Conservation (phyloP, 2,888 invertebrate genomes). For the Sabatieria punctata region DNA sequence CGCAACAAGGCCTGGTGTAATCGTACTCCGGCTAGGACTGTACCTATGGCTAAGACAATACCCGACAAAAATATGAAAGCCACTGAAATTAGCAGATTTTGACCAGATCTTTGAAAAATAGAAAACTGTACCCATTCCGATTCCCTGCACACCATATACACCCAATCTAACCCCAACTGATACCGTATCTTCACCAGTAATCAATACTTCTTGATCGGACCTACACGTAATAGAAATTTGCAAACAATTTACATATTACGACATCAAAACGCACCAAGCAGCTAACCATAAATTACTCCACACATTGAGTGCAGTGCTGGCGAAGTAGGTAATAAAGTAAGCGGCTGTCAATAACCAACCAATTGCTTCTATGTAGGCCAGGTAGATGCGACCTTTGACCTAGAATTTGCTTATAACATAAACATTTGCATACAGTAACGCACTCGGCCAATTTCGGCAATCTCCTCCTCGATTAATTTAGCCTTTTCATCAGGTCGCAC, state of each 20-base stretch:
- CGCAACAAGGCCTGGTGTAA: slow-evolving; percentile 22
- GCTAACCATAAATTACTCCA: slow-evolving; percentile 26
- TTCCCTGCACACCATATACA: slow-evolving; percentile 37
- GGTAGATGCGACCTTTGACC: slow-evolving; percentile 71
- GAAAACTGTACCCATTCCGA: slow-evolving; percentile 30
- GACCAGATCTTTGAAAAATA: too few relatives aligned
- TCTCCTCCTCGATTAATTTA: slow-evolving; percentile 64
- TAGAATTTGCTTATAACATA: too few relatives aligned
- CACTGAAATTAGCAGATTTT: slow-evolving; percentile 14
- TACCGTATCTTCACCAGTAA: slow-evolving; percentile 3
- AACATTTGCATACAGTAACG: too few relatives aligned
- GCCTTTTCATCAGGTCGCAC: slow-evolving; percentile 18
- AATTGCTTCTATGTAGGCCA: slow-evolving; percentile 67
- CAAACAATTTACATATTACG: too few relatives aligned
- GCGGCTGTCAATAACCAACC: slow-evolving; percentile 57
- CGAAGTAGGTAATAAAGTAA: slow-evolving; percentile 44
- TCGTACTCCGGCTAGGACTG: slow-evolving; percentile 22
- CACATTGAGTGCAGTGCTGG: slow-evolving; percentile 20
- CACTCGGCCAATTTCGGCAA: slow-evolving; percentile 61
- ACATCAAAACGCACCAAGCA: too few relatives aligned
- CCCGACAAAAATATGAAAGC: slow-evolving; percentile 23
- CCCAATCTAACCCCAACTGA: slow-evolving; percentile 31
- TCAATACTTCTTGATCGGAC: slow-evolving; percentile 13
- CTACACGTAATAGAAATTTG: too few relatives aligned
- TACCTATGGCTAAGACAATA: neutral